Evolutionary conservation across 1,140 invertebrate genomes (phyloP).

Genomic region (Gonioctena quinquepunctata): DNA sequence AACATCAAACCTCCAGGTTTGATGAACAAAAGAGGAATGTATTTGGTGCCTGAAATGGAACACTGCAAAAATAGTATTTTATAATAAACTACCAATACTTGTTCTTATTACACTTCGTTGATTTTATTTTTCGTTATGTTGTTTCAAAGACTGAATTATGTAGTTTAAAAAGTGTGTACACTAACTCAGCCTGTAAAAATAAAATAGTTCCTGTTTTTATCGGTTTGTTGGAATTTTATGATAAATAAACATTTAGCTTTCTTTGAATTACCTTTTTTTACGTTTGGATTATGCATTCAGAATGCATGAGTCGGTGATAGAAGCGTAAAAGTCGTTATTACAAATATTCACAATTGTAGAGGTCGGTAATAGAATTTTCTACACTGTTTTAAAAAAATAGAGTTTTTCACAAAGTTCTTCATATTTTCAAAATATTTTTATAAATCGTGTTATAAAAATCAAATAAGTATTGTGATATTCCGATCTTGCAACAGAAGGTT

Average conservation of each 20-base stretch:
- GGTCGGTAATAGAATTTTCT: neutral
- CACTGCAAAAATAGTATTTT: neutral
- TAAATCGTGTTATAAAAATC: too few relatives aligned
- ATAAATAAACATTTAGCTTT: neutral
- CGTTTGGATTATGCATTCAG: neutral
- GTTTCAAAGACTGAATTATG: too few relatives aligned
- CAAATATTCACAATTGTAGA: neutral
- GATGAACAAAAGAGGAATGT: conserved; percentile 3
- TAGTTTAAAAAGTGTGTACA: neutral
- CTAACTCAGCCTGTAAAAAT: neutral
- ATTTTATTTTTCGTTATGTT: too few relatives aligned
- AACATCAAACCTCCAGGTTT: conserved; percentile 1
- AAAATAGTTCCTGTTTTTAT: neutral
- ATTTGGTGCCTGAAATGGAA: conserved; percentile 2
- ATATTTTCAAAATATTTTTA: too few relatives aligned
- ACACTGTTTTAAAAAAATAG: neutral
- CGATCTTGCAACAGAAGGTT: too few relatives aligned
- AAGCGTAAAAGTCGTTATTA: neutral
- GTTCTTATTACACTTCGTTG: neutral
- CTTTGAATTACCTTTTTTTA: neutral
- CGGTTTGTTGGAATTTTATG: neutral
- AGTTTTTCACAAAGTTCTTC: too few relatives aligned
- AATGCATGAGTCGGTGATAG: neutral
- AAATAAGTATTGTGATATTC: too few relatives aligned
- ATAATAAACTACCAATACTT: neutral